Evolutionary conservation across 1,140 invertebrate species (phyloP), one percentile per base, ranked within the genome.

Genomic region (Pogonognathellus flavescens): DNA sequence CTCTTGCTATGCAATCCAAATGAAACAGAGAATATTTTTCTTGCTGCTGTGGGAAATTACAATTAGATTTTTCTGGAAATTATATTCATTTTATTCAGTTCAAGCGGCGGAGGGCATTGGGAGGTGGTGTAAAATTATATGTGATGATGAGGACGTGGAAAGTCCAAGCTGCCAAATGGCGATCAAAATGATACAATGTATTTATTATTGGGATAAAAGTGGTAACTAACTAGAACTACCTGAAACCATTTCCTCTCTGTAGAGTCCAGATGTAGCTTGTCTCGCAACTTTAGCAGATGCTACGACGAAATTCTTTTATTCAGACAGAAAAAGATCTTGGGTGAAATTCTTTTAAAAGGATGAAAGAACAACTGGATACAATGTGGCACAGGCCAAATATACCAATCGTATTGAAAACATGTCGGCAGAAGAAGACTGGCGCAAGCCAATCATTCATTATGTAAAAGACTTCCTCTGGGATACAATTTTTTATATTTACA

Each of bases 41-140:
- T 13, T 41, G 8, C 1, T n/a, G 9, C 53, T 18, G n/a, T 76
- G 41, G 70, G 70, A 76, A 72, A 76, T 76, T 76, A 49, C 70
- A 76, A 76, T 76, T 76, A 76, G 31, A 76, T 76, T 76, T 76
- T 76, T 76, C 31, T 76, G 31, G 70, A 76, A 76, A 76, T 76
- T 72, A n/a, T 72, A 72, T 72, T 72, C 14, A 72, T 72, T 76
- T 50, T 76, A 50, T 76, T 11, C n/a, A n/a, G 25, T 72, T 49
- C 16, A 16, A 8, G 41, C 49, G 53, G 53, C 20, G 20, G 18
- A 10, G 18, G 9, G 18, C 16, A n/a, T 20, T 2, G 18, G 18
- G 16, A 20, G 10, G 5, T 55, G 53, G 53, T 59, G 5, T 60
- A 18, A 60, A 20, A 20, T 20, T 60, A 18, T 18, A 60, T 20